Conservation (phyloP, 2,113 vertebrate species). For the Emydura subglobosa region DNA sequence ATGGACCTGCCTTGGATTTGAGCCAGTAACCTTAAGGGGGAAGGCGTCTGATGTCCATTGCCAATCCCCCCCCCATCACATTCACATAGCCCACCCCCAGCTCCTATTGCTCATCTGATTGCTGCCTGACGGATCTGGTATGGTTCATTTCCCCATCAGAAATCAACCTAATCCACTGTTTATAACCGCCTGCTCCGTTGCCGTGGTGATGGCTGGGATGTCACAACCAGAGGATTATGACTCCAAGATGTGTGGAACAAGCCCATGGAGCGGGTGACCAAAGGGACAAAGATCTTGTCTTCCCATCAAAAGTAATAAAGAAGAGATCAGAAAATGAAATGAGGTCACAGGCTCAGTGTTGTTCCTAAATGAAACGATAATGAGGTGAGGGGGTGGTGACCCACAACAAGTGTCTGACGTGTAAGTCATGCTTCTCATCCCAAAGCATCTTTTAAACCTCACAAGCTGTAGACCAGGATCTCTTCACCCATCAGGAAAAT, state of each 20-base stretch:
- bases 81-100: not conserved
- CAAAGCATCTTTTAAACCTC: not conserved
- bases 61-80: not conserved
- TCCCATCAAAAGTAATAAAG: not conserved
- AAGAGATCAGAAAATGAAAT: not conserved
- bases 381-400: not conserved
- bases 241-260: not conserved
- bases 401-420: not conserved
- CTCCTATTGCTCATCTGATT: not conserved
- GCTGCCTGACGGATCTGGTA: not conserved
- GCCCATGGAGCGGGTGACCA: not conserved
- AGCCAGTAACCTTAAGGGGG: not conserved
- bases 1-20: not conserved
- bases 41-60: not conserved
- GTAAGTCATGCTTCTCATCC: not conserved
- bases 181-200: not conserved
- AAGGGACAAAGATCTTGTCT: not conserved
- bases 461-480: not conserved
- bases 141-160: not conserved
- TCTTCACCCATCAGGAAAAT: not conserved
- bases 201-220: not conserved
- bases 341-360: not conserved
- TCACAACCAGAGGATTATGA: not conserved
- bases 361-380: rapidly evolving
- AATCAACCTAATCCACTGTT: not conserved